A percentile compares a stretch with the other conserved stretches of the same genome.
These are phyloP conservation scores for Pinctada fucata DNA, from an alignment of 2,888 invertebrate genomes.

Conservation along the genomic window DNA sequence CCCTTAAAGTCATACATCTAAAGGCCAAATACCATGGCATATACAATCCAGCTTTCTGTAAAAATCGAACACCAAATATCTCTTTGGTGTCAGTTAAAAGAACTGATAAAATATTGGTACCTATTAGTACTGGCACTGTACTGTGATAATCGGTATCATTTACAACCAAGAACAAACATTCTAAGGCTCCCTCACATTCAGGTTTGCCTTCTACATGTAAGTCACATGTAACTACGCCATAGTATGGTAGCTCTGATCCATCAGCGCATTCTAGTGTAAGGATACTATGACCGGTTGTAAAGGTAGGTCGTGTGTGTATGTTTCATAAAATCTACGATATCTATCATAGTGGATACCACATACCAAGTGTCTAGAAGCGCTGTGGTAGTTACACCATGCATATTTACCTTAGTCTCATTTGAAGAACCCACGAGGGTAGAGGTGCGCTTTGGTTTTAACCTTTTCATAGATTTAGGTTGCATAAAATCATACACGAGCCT, in stretches of 20 bases:
- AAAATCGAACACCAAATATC: neutral
- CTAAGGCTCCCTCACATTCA: too few species aligned
- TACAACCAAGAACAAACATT: too few species aligned
- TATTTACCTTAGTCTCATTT: neutral
- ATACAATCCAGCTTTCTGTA: too few species aligned
- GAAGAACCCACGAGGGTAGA: too few species aligned
- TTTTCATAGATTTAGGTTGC: neutral
- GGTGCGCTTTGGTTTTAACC: too few species aligned
- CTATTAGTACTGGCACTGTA: too few species aligned
- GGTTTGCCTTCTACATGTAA: too few species aligned
- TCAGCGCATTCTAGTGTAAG: slow-evolving; percentile 24
- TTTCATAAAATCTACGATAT: neutral
- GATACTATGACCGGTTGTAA: slow-evolving; percentile 11
- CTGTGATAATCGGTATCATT: too few species aligned
- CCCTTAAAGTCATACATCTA: neutral
- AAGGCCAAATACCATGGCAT: neutral
- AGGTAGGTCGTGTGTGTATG: slow-evolving; percentile 4
- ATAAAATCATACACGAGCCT: neutral
- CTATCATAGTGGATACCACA: slow-evolving; percentile 13
- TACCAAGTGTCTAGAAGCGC: slow-evolving; percentile 19
- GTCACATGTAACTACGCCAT: too few species aligned
- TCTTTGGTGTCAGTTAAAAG: too few species aligned
- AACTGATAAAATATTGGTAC: too few species aligned
- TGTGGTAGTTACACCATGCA: slow-evolving; percentile 7
- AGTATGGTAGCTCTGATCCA: neutral